Evolutionary conservation across 2,113 vertebrate species (phyloP).

Genomic region (Hymenochirus boettgeri): DNA sequence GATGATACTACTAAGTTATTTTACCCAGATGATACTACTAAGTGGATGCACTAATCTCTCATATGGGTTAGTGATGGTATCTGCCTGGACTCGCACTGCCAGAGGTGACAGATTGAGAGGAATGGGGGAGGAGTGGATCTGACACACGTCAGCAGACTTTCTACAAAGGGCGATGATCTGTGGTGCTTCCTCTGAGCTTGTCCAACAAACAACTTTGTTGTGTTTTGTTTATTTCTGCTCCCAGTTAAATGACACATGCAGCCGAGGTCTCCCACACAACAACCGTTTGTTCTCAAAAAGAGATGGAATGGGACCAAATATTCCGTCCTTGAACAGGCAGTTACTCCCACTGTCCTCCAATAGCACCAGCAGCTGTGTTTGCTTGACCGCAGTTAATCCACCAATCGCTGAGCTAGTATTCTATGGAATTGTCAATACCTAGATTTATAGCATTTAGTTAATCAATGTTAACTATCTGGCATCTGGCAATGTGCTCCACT

Average conservation of each 20-base stretch:
- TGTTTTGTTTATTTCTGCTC: constrained; percentile 1
- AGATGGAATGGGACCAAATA: no score
- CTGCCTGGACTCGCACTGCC: constrained; percentile 19
- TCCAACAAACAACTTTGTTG: not conserved
- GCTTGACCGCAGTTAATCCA: no score
- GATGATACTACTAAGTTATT: no score
- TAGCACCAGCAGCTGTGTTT: no score
- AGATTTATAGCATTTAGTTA: no score
- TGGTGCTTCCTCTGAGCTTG: not conserved
- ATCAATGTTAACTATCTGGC: no score
- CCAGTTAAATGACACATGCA: not conserved
- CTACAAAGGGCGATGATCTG: constrained; percentile 6
- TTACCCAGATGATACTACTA: no score
- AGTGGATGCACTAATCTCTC: not conserved
- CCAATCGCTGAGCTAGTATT: no score
- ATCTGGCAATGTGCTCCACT: no score
- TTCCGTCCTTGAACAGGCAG: no score
- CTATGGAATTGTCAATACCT: no score
- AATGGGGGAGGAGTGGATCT: constrained; percentile 29
- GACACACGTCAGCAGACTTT: constrained; percentile 26
- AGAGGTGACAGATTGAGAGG: constrained; percentile 28
- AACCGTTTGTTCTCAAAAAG: not conserved
- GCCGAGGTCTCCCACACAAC: not conserved
- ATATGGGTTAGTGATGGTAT: constrained; percentile 12
- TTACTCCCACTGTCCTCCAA: no score